phyloP scores from a whole-genome alignment of 2,113 vertebrate genomes.

The Ochotona princeps region DNA sequence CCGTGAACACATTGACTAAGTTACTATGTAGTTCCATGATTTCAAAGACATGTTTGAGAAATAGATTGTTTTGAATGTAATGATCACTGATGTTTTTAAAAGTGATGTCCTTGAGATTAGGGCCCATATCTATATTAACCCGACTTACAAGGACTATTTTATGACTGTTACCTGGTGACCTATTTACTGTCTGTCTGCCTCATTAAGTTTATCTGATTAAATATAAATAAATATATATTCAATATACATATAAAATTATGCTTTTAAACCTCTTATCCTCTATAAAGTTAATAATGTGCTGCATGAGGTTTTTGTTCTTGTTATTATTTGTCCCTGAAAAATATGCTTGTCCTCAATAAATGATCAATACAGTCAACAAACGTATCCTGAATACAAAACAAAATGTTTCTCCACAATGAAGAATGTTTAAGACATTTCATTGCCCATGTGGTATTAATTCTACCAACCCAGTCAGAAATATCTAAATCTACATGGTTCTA shows the following conservation, averaged over 20 bases:
- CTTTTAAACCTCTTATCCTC: neutral
- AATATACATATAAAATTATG: neutral
- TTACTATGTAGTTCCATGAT: neutral
- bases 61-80: neutral
- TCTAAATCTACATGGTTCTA: neutral
- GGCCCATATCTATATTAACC: rapidly evolving
- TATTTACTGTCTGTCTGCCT: neutral
- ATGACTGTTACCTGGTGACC: neutral
- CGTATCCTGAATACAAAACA: neutral
- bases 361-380: neutral
- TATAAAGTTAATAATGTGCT: neutral
- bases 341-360: neutral
- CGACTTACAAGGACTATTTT: rapidly evolving
- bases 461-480: neutral
- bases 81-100: neutral
- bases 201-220: neutral
- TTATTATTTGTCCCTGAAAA: neutral
- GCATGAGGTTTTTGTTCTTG: neutral
- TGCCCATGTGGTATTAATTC: neutral
- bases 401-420: neutral
- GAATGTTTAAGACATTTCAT: neutral
- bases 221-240: too few species aligned
- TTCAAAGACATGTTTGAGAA: neutral
- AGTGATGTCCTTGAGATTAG: neutral
- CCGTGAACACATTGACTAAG: neutral